Conservation (phyloP, 2,797 vertebrate genomes). For the Botia almorhae region DNA sequence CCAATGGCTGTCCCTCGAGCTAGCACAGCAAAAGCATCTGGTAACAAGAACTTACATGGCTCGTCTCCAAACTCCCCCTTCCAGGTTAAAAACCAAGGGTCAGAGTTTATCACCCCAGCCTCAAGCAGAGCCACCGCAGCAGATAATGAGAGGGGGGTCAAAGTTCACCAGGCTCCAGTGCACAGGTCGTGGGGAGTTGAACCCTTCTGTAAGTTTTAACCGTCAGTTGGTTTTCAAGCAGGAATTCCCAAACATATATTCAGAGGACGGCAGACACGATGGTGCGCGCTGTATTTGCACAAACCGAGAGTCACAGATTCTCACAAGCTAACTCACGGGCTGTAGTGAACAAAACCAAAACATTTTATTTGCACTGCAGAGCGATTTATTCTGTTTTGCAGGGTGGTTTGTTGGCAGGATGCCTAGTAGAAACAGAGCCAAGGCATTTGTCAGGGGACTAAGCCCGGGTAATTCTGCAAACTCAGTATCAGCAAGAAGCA, state of each 20-base stretch:
- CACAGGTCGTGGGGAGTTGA: slow-evolving; percentile 72
- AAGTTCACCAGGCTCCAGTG: slow-evolving; percentile 74
- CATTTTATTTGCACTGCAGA: slow-evolving; percentile 68
- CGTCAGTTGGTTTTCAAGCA: slow-evolving; percentile 26
- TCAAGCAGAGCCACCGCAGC: slow-evolving; percentile 69
- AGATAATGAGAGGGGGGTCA: slow-evolving; percentile 78
- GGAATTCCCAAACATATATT: slow-evolving; percentile 47
- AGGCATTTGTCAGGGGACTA: slow-evolving; percentile 74
- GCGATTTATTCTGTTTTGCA: slow-evolving; percentile 73
- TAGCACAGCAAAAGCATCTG: slow-evolving; percentile 46
- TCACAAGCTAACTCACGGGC: slow-evolving; percentile 18
- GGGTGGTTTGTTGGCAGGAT: slow-evolving; percentile 73
- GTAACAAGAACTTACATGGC: slow-evolving; percentile 46
- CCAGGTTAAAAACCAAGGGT: slow-evolving; percentile 76
- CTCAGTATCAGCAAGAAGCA: slow-evolving; percentile 51
- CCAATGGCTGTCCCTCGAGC: slow-evolving; percentile 13
- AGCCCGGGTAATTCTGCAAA: slow-evolving; percentile 49
- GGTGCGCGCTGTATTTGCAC: slow-evolving; percentile 20
- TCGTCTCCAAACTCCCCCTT: slow-evolving; percentile 53
- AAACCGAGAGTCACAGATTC: slow-evolving; percentile 17
- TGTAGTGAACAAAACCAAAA: slow-evolving; percentile 58
- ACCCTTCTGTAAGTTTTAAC: slow-evolving; percentile 56
- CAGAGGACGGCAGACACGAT: slow-evolving; percentile 6
- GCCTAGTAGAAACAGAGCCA: slow-evolving; percentile 68
- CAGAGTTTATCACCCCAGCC: slow-evolving; percentile 78